Conservation (phyloP, 1,140 invertebrate species). For the Notospermus geniculatus region DNA sequence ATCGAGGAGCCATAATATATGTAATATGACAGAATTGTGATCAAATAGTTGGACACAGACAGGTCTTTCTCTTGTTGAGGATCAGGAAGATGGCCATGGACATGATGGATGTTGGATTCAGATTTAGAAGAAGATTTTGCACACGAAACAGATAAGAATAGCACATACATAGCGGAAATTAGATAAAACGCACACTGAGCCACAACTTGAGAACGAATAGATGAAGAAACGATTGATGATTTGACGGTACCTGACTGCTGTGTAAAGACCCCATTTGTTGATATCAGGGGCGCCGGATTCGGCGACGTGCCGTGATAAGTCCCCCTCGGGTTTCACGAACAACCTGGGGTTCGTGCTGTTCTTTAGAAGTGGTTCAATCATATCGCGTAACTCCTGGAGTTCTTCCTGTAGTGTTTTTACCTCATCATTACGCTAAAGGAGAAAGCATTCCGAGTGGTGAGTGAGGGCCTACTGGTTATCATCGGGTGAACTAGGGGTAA, state of each 20-base stretch:
- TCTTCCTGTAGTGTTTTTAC: slow-evolving; percentile 40
- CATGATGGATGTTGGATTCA: not conserved
- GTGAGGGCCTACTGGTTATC: not conserved
- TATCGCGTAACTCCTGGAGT: slow-evolving; percentile 32
- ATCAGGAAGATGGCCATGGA: not conserved
- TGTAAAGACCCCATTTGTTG: slow-evolving; percentile 45
- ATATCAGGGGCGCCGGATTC: slow-evolving; percentile 28
- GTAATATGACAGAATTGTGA: too few species aligned
- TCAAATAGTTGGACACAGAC: too few species aligned
- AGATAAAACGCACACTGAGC: not conserved
- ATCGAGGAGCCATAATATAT: too few species aligned
- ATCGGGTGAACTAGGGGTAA: not conserved
- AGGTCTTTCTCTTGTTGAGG: not conserved
- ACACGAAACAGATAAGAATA: not conserved
- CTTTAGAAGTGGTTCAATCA: slow-evolving; percentile 36
- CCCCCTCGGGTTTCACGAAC: slow-evolving; percentile 39
- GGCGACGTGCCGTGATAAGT: slow-evolving; percentile 18
- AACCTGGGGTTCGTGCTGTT: slow-evolving; percentile 23
- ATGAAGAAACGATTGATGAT: not conserved
- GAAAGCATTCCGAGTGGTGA: not conserved
- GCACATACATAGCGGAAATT: not conserved
- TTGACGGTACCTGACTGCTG: slow-evolving; percentile 42
- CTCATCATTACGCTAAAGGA: slow-evolving; percentile 38
- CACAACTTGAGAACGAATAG: not conserved
- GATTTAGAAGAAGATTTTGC: not conserved